Conservation (phyloP, 2,113 vertebrate species). For the Eulacestoma nigropectus region DNA sequence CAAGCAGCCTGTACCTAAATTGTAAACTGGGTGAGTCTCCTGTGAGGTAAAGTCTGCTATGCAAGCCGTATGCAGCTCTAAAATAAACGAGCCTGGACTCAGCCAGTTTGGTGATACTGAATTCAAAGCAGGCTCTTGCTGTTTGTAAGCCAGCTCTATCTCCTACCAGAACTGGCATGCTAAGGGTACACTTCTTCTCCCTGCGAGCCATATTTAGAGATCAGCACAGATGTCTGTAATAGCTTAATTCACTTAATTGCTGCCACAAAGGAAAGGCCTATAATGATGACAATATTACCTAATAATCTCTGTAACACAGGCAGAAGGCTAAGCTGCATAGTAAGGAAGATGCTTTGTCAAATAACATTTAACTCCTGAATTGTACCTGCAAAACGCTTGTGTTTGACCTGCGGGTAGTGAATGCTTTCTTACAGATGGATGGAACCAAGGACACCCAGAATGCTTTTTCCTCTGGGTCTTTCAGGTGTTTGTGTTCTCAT, state of each 20-base stretch:
- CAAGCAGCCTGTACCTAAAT: neutral
- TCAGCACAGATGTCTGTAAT: slow-evolving; percentile 21
- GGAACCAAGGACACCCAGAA: neutral
- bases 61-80: neutral
- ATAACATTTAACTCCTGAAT: neutral
- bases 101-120: neutral
- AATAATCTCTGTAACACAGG: neutral
- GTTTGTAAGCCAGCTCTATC: neutral
- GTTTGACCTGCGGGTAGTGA: neutral
- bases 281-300: neutral
- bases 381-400: neutral
- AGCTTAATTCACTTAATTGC: slow-evolving; percentile 25
- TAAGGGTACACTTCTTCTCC: neutral
- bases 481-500: neutral
- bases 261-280: neutral
- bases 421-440: neutral
- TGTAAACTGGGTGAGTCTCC: neutral
- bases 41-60: neutral
- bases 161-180: neutral
- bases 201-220: neutral
- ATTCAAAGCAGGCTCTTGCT: neutral
- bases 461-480: neutral
- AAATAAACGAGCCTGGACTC: neutral
- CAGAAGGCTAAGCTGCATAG: neutral
- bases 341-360: neutral